These are phyloP conservation scores for Trissolcus brochymenae DNA, from an alignment of 2,888 invertebrate genomes.

Conservation along the genomic window DNA sequence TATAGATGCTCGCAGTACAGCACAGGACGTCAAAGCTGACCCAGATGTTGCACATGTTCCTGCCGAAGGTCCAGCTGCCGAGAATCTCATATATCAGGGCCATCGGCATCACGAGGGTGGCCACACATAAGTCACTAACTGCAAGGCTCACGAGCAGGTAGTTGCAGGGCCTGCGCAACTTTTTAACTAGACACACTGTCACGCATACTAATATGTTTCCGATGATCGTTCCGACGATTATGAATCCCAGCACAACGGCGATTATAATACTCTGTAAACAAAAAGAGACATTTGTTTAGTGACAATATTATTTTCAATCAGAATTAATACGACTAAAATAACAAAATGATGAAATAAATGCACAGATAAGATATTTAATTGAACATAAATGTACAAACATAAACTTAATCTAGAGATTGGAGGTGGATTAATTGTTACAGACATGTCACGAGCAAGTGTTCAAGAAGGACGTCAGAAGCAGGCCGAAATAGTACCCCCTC, in stretches of 20 bases:
- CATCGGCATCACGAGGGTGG: constrained; percentile 97
- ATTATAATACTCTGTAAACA: constrained; percentile 81
- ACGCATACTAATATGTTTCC: constrained; percentile 96
- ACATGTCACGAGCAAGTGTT: constrained; percentile 33
- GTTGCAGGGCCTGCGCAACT: constrained; percentile 92
- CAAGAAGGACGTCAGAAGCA: constrained; percentile 23
- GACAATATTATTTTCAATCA: background rate
- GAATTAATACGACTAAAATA: too few species aligned
- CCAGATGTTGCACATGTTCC: constrained; percentile 95
- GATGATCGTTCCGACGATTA: constrained; percentile 88
- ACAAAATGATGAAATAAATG: too few species aligned
- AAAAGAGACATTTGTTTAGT: background rate
- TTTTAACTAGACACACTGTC: constrained; percentile 95
- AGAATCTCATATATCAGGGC: constrained; percentile 95
- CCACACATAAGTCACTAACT: constrained; percentile 96
- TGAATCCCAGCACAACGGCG: constrained; percentile 84
- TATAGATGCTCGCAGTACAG: constrained; percentile 98
- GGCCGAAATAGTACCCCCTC: background rate
- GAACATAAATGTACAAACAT: too few species aligned
- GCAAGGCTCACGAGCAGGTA: constrained; percentile 95
- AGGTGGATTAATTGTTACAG: constrained; percentile 23
- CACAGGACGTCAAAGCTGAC: constrained; percentile 97
- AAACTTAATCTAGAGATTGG: constrained; percentile 4
- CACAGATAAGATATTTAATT: background rate
- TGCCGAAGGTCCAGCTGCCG: constrained; percentile 95